These are phyloP conservation scores for Pentamera pediparva DNA, from an alignment of 53 echinoderm and acorn worm species.

Conservation along the genomic window DNA sequence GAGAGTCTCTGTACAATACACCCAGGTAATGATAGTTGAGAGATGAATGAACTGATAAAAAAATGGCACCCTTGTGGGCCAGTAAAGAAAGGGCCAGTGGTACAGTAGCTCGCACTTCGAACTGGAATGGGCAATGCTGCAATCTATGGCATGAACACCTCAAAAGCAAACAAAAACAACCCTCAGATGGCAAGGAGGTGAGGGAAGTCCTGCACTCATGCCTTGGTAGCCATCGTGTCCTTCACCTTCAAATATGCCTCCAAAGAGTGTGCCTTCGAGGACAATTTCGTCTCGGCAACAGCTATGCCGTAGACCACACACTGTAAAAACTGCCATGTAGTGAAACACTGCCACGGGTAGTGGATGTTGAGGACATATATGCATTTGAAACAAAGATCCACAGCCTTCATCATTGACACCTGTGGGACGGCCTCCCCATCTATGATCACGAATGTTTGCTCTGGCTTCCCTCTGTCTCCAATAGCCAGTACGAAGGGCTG, in stretches of 20 bases:
- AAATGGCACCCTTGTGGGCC: no score
- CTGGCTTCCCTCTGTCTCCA: not conserved
- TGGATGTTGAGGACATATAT: not conserved
- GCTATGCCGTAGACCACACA: not conserved
- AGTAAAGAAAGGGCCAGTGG: not conserved
- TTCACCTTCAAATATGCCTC: not conserved
- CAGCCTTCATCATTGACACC: not conserved
- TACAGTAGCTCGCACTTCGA: not conserved
- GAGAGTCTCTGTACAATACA: no score
- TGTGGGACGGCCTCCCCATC: not conserved
- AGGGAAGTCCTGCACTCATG: no score
- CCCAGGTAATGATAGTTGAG: not conserved
- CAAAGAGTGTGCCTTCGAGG: not conserved
- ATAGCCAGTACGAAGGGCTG: not conserved
- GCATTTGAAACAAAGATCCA: not conserved
- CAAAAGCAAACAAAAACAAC: not conserved
- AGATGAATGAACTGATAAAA: not conserved
- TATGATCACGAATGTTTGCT: not conserved
- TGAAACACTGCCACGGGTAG: not conserved
- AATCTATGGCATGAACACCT: not conserved
- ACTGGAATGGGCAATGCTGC: not conserved
- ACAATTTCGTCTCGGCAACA: not conserved
- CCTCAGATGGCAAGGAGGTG: not conserved
- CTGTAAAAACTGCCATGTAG: not conserved
- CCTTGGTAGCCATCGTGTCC: no score